These are phyloP conservation scores for Pelecanus crispus DNA, from an alignment of 2,113 vertebrate species.

Conservation along the genomic window DNA sequence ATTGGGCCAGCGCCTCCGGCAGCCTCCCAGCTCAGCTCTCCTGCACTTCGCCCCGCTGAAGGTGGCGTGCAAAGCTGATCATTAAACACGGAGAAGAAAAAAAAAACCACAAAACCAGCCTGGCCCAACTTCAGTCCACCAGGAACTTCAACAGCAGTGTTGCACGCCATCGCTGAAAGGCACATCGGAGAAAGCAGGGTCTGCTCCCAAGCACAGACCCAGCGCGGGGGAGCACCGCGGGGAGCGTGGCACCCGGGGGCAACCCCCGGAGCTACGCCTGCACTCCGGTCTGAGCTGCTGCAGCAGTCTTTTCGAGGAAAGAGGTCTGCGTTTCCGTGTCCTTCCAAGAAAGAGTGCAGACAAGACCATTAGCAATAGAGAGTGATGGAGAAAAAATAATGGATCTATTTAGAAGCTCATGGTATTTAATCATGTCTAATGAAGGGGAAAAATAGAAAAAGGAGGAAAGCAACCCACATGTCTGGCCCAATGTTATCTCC, in stretches of 20 bases:
- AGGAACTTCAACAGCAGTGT: background rate
- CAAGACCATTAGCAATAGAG: background rate
- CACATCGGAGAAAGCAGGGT: background rate
- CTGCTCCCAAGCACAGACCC: background rate
- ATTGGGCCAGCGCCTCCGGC: rapidly evolving
- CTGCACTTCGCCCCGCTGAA: rapidly evolving
- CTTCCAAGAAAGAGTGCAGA: background rate
- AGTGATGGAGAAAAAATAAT: background rate
- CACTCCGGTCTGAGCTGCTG: rapidly evolving
- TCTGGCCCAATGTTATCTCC: background rate
- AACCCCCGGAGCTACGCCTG: rapidly evolving
- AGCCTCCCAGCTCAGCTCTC: background rate
- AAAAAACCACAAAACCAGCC: background rate
- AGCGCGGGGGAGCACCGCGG: rapidly evolving
- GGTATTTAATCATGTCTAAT: background rate
- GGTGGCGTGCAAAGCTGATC: background rate
- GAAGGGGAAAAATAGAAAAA: background rate
- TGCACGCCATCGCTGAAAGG: background rate
- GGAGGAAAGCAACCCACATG: background rate
- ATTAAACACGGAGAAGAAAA: too few species aligned
- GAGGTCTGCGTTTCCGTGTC: background rate
- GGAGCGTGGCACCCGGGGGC: rapidly evolving
- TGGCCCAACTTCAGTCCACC: rapidly evolving
- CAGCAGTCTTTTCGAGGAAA: background rate
- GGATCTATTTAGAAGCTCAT: background rate